Percentiles rank a stretch among this genome's conserved stretches.
phyloP scores from a whole-genome alignment of 2,797 vertebrate species.

The Hafferia zeledoni region DNA sequence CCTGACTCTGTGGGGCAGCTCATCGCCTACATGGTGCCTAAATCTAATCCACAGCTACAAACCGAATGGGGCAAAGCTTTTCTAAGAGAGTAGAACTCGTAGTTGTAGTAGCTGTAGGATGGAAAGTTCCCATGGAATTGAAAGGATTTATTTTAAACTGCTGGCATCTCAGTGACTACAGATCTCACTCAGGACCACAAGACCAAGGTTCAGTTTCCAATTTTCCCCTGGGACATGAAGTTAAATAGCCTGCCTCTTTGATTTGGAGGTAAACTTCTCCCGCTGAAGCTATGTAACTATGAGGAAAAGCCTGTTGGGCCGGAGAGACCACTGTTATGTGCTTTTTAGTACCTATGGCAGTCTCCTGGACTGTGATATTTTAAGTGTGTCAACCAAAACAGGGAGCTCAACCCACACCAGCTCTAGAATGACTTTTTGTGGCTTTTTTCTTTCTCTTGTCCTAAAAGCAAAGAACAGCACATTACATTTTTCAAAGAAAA shows the following conservation, averaged over 20 bases:
- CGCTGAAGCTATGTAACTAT: background rate
- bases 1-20: background rate
- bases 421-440: background rate
- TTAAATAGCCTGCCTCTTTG: background rate
- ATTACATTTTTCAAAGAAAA: background rate
- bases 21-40: background rate
- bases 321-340: background rate
- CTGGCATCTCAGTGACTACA: background rate
- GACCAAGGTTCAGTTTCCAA: background rate
- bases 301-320: background rate
- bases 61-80: background rate
- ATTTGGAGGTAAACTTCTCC: background rate
- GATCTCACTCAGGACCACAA: background rate
- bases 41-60: background rate
- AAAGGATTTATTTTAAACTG: background rate
- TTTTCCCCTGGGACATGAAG: background rate
- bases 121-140: background rate
- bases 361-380: background rate
- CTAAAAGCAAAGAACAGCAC: background rate
- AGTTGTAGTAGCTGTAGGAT: background rate
- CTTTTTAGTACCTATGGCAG: background rate
- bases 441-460: background rate
- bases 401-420: background rate
- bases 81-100: background rate
- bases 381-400: background rate